Base-by-base conservation (phyloP, 2,113 vertebrate species). In the Siniperca chuatsi region DNA sequence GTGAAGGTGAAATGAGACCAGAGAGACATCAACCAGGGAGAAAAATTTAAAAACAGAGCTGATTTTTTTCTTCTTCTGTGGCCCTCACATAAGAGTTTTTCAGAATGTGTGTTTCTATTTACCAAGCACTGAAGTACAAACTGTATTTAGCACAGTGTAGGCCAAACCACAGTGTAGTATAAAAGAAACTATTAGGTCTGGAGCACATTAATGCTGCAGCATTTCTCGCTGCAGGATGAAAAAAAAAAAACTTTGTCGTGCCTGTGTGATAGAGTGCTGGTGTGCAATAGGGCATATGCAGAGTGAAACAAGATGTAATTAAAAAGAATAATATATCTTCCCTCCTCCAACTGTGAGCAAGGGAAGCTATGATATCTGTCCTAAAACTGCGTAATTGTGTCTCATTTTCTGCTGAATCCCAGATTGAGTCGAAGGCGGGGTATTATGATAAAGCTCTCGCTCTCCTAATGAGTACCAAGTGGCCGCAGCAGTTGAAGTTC, bases 281-380 rank as follows among this genome's bases (percentile, higher is more conserved):
- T 76, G 83, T 89, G 79, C 68, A 91, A 85, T 61, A 72, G 58
- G 76, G 79, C 75, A 87, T 58, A 80, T 20, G 70, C 81, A 78
- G 54, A 84, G 73, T 79, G 79, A 90, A 93, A 90, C 50, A 71
- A 86, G 79, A 92, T 85, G 90, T 84, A 93, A 94, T 94, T 94
- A 94, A 91, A 77, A 89, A 92, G 92, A 95, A 92, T 83, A 90
- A 95, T 92, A 89, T 89, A 54, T 78, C 74, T 83, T 75, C 82
- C 73, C 79, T 90, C 82, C 85, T 92, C 66, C 68, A 60, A 90
- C 70, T 84, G 74, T 79, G 85, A 93, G 78, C 75, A 77, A 57
- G 60, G 70, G 75, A 85, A 50, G 76, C 68, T 48, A 58, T 42
- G 82, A 87, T 92, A 92, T 91, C 87, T 74, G 58, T 85, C 81